Percentiles rank a stretch among this genome's conserved stretches.
Evolutionary conservation across 2,113 vertebrate genomes (phyloP).

Genomic region (Plotosus lineatus): DNA sequence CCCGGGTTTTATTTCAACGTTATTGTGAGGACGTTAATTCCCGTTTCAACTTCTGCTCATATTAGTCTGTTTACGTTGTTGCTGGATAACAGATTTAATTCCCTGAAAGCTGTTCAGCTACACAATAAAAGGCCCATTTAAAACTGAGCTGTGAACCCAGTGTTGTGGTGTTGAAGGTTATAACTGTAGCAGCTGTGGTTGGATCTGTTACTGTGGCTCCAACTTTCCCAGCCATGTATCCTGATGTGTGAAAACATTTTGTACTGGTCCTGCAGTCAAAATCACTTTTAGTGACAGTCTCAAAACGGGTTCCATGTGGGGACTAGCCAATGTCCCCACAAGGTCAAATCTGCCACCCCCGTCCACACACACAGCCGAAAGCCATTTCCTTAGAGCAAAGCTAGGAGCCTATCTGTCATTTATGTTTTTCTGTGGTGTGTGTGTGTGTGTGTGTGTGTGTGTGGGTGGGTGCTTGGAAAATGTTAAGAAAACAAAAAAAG

Average conservation of each 20-base stretch:
- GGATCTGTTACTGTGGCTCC: not conserved
- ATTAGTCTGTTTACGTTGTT: conserved; percentile 20
- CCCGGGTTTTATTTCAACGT: conserved; percentile 15
- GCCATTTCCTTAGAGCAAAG: conserved; percentile 35
- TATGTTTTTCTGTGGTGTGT: conserved; percentile 14
- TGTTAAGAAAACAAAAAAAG: not conserved
- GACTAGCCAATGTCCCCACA: not conserved
- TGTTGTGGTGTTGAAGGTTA: conserved; percentile 38
- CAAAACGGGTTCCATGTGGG: not conserved
- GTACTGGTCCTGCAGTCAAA: conserved; percentile 32
- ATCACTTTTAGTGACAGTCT: not conserved
- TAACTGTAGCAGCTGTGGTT: conserved; percentile 39
- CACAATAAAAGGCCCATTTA: conserved; percentile 39
- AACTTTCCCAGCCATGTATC: conserved; percentile 34
- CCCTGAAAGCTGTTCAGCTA: conserved; percentile 23
- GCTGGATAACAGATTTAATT: conserved; percentile 37
- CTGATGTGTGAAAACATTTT: conserved; percentile 29
- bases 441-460: no score
- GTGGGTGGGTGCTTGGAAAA: not conserved
- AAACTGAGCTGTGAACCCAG: conserved; percentile 27
- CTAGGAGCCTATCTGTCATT: conserved; percentile 39
- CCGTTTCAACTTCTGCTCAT: not conserved
- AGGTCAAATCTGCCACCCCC: not conserved
- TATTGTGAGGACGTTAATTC: conserved; percentile 2
- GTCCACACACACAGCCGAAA: conserved; percentile 8